Conservation (phyloP, 2,888 invertebrate genomes). For the Dioctria rufipes region DNA sequence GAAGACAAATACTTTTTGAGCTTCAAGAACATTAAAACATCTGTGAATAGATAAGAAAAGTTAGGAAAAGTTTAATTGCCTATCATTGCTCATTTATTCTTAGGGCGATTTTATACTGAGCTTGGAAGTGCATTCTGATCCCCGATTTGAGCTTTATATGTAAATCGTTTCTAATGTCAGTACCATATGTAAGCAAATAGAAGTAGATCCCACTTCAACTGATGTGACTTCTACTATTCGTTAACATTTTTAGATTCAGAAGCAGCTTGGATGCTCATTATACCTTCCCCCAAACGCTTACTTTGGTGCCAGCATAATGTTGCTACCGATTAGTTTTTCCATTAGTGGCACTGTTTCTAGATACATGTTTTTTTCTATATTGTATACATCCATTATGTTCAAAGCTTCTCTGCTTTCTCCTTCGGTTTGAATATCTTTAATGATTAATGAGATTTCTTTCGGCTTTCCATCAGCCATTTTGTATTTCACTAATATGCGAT, state of each 20-base stretch:
- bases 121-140: too few species aligned
- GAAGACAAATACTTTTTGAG: constrained; percentile 37
- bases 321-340: constrained; percentile 70
- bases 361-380: constrained; percentile 72
- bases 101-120: background rate
- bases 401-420: constrained; percentile 70
- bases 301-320: constrained; percentile 68
- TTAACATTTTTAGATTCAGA: too few species aligned
- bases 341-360: constrained; percentile 70
- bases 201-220: too few species aligned
- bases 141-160: too few species aligned
- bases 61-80: background rate
- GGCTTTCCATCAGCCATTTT: constrained; percentile 62
- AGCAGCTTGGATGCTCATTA: too few species aligned
- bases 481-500: constrained; percentile 63
- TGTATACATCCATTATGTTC: constrained; percentile 71
- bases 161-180: too few species aligned
- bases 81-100: background rate
- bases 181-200: too few species aligned
- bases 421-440: constrained; percentile 67
- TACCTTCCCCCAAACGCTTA: constrained; percentile 61
- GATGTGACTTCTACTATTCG: too few species aligned
- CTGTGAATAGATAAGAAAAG: background rate
- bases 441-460: constrained; percentile 66
- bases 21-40: constrained; percentile 32